Conservation (phyloP, 1,140 invertebrate species). For the Rhopalosiphum padi region DNA sequence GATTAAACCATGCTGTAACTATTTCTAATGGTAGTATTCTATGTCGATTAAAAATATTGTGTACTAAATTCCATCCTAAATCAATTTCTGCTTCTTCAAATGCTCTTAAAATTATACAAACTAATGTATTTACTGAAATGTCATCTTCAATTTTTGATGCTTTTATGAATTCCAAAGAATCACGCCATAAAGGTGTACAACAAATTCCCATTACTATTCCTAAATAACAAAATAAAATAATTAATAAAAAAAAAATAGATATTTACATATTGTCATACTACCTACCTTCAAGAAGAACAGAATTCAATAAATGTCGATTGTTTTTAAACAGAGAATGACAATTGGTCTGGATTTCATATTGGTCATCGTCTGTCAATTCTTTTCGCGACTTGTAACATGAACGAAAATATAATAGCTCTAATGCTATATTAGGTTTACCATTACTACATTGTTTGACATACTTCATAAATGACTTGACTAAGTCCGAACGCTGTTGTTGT, state of each 20-base stretch:
- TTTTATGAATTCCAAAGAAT: conserved; percentile 33
- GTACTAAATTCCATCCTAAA: conserved; percentile 67
- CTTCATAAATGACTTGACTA: conserved; percentile 46
- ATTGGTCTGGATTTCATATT: not conserved
- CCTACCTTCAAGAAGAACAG: conserved; percentile 34
- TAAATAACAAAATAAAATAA: not conserved
- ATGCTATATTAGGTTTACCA: not conserved
- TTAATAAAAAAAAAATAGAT: not conserved
- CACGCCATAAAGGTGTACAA: conserved; percentile 41
- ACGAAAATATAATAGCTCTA: conserved; percentile 41
- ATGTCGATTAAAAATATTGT: conserved; percentile 63
- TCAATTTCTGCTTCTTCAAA: conserved; percentile 68
- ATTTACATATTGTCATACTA: not conserved
- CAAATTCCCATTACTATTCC: conserved; percentile 39
- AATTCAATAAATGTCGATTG: conserved; percentile 28
- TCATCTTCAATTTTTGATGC: not conserved
- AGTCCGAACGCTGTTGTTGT: conserved; percentile 17
- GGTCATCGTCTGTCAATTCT: conserved; percentile 29
- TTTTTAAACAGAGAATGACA: not conserved
- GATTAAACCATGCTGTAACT: conserved; percentile 56
- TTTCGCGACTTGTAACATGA: not conserved
- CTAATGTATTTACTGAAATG: not conserved
- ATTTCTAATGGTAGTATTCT: not conserved
- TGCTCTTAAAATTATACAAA: conserved; percentile 65
- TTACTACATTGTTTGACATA: conserved; percentile 35